phyloP scores from a whole-genome alignment of 53 echinoderm and acorn worm genomes.

The Glandiceps talaboti region DNA sequence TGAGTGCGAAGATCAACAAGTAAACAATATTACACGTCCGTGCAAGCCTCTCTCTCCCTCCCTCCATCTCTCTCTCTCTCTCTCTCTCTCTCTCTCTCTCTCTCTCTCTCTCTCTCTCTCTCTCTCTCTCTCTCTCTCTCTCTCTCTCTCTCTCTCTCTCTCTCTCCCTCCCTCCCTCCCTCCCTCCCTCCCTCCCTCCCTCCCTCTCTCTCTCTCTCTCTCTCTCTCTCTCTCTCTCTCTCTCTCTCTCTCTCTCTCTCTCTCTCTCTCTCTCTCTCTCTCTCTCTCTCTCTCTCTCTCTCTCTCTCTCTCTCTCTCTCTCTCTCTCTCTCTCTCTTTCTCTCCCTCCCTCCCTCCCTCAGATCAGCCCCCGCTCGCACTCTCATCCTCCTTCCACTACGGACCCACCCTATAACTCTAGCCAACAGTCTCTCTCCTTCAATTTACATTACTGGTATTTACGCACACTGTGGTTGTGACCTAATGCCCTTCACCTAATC shows the following conservation, averaged over 20 bases:
- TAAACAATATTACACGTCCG: too few species aligned
- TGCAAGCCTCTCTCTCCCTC: not conserved
- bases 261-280: conserved; percentile 1
- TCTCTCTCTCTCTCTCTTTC: not conserved
- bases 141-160: not conserved
- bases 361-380: not conserved
- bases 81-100: not conserved
- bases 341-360: not conserved
- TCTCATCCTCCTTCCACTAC: not conserved
- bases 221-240: not conserved
- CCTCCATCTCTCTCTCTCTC: not conserved
- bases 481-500: too few species aligned
- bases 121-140: not conserved
- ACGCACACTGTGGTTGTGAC: too few species aligned
- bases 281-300: conserved; percentile 1
- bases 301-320: not conserved
- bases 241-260: conserved; percentile 1
- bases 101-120: not conserved
- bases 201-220: not conserved
- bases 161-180: not conserved
- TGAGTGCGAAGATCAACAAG: too few species aligned
- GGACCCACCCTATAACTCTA: not conserved
- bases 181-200: not conserved
- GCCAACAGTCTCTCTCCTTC: not conserved
- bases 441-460: too few species aligned